phyloP scores from a whole-genome alignment of 2,797 vertebrate genomes.

The Vespertilio murinus region DNA sequence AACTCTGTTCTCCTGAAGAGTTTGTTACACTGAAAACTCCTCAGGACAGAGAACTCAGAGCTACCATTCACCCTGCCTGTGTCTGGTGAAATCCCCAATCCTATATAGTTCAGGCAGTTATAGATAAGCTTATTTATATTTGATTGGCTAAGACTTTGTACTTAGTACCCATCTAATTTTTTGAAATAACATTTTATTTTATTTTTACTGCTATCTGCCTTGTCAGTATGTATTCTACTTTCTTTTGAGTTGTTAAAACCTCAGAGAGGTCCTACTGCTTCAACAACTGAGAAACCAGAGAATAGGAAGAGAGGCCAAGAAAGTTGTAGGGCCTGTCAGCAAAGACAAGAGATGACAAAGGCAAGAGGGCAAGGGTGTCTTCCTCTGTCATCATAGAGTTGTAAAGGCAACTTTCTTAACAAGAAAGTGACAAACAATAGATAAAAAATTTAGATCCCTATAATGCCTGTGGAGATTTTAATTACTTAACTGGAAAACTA shows the following conservation, averaged over 20 bases:
- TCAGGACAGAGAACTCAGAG: background rate
- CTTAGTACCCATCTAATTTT: background rate
- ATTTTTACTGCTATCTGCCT: background rate
- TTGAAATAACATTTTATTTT: background rate
- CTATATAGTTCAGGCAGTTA: background rate
- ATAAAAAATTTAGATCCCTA: background rate
- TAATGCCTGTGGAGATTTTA: background rate
- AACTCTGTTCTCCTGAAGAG: background rate
- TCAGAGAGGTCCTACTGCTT: background rate
- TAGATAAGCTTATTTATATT: background rate
- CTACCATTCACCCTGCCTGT: background rate
- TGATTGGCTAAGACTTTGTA: background rate
- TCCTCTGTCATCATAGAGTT: background rate
- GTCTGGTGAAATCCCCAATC: background rate
- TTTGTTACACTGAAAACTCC: background rate
- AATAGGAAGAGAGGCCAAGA: background rate
- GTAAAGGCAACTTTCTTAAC: background rate
- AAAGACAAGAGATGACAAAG: background rate
- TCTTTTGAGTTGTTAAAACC: background rate
- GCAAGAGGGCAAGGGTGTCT: background rate
- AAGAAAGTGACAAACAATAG: background rate
- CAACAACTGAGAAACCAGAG: background rate
- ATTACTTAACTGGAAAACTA: background rate
- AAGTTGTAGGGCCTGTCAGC: background rate
- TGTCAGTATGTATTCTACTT: background rate